Evolutionary conservation across 2,888 invertebrate species (phyloP).

Genomic region (Epirrita christyi): DNA sequence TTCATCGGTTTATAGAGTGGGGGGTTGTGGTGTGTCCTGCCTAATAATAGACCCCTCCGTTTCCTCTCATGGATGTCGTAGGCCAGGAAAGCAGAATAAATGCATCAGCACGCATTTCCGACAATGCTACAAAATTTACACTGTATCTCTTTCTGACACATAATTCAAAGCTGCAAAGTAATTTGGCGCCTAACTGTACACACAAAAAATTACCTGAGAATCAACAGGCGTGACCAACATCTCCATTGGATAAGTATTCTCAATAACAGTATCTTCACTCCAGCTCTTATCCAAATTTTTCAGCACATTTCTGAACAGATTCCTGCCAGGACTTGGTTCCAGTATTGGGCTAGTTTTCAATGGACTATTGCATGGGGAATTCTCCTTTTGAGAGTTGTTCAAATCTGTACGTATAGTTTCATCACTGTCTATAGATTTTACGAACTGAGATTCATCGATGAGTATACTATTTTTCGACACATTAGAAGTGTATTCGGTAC

Average conservation of each 20-base stretch:
- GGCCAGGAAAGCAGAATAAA: too few relatives aligned
- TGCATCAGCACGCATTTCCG: too few relatives aligned
- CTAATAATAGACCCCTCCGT: too few relatives aligned
- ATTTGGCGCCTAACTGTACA: not conserved
- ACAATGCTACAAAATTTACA: too few relatives aligned
- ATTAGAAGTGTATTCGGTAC: not conserved
- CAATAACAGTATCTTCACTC: slow-evolving; percentile 68
- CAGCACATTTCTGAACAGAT: slow-evolving; percentile 48
- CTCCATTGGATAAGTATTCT: slow-evolving; percentile 70
- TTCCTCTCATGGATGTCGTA: too few relatives aligned
- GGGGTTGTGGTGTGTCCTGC: too few relatives aligned
- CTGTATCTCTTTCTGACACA: too few relatives aligned
- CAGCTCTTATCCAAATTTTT: slow-evolving; percentile 39
- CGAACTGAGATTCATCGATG: not conserved
- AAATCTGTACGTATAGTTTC: slow-evolving; percentile 47
- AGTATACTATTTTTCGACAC: slow-evolving; percentile 1
- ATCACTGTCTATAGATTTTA: slow-evolving; percentile 24
- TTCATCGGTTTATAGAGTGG: too few relatives aligned
- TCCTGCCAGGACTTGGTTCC: slow-evolving; percentile 53
- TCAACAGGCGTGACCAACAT: slow-evolving; percentile 63
- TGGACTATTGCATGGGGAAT: slow-evolving; percentile 57
- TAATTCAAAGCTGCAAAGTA: too few relatives aligned
- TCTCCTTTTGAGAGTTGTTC: slow-evolving; percentile 67
- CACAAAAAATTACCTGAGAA: slow-evolving; percentile 59
- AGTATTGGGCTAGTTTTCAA: slow-evolving; percentile 59